Evolutionary conservation across 64 coral and sea anemone species (phyloP).

Genomic region (Cladopsammia gracilis): DNA sequence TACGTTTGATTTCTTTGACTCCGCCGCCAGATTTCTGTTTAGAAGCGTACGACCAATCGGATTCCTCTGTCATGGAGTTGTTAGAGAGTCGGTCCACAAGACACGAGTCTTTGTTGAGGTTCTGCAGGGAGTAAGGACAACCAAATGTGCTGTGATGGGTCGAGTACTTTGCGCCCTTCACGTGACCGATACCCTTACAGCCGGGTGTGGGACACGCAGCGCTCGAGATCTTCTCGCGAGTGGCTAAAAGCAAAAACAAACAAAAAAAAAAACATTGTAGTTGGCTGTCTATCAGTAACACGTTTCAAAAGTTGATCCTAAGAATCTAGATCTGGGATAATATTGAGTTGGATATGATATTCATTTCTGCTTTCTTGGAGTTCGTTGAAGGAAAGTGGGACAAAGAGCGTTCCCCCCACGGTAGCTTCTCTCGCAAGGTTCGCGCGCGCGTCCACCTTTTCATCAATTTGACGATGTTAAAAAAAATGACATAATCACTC

Average conservation of each 20-base stretch:
- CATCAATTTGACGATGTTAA: no score
- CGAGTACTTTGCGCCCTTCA: constrained; percentile 98
- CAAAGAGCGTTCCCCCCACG: no score
- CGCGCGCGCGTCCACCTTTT: no score
- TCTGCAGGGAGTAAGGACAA: constrained; percentile 98
- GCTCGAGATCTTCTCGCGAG: constrained; percentile 90
- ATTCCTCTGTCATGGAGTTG: constrained; percentile 99
- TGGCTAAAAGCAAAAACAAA: constrained; percentile 55
- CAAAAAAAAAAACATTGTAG: neutral
- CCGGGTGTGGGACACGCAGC: constrained; percentile 96
- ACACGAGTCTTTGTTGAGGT: constrained; percentile 98
- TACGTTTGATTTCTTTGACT: constrained; percentile 49
- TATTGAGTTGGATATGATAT: no score
- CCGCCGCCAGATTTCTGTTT: constrained; percentile 58
- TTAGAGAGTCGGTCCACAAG: constrained; percentile 94
- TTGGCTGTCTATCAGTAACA: neutral
- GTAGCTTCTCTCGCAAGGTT: no score
- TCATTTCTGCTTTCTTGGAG: no score
- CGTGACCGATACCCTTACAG: constrained; percentile 97
- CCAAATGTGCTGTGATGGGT: constrained; percentile 98
- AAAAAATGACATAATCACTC: no score
- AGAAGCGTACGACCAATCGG: constrained; percentile 97
- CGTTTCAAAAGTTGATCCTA: neutral
- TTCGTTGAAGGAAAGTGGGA: no score
- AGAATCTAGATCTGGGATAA: neutral